Evolutionary conservation across 2,797 vertebrate genomes (phyloP).

Genomic region (Danio aesculapii): DNA sequence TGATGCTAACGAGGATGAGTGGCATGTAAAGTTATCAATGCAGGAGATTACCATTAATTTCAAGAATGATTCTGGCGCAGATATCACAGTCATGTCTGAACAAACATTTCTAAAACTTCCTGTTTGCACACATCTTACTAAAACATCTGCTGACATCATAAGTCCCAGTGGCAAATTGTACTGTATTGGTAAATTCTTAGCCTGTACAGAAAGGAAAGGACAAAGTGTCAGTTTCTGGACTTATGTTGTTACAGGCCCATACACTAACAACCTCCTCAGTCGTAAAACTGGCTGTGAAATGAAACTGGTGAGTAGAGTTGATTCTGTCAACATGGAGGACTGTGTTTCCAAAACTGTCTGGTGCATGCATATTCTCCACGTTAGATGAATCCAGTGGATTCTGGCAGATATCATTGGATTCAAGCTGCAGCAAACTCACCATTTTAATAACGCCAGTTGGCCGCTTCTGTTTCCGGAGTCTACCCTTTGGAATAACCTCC

Average conservation of each 20-base stretch:
- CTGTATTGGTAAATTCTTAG: neutral
- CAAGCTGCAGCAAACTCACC: constrained; percentile 22
- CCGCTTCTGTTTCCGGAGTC: constrained; percentile 21
- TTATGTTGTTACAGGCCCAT: neutral
- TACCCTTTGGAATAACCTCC: constrained; percentile 8
- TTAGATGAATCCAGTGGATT: constrained; percentile 23
- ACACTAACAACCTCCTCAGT: neutral
- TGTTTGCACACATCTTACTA: neutral
- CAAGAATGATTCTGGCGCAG: constrained; percentile 32
- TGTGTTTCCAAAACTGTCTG: constrained; percentile 1
- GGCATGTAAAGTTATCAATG: too few species aligned
- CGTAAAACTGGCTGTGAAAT: neutral
- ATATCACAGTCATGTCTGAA: constrained; percentile 37
- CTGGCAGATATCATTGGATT: constrained; percentile 28
- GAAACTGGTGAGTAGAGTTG: too few species aligned
- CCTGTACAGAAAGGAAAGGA: neutral
- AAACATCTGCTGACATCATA: neutral
- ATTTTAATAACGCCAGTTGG: constrained; percentile 34
- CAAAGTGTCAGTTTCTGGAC: neutral
- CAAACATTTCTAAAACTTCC: constrained; percentile 9
- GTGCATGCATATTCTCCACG: constrained; percentile 9
- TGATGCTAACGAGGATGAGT: too few species aligned
- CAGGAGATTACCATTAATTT: neutral
- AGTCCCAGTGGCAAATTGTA: constrained; percentile 27
- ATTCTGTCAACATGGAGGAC: too few species aligned